These are phyloP conservation scores for Micrastur ruficollis DNA, from an alignment of 2,797 vertebrate genomes.

Conservation along the genomic window DNA sequence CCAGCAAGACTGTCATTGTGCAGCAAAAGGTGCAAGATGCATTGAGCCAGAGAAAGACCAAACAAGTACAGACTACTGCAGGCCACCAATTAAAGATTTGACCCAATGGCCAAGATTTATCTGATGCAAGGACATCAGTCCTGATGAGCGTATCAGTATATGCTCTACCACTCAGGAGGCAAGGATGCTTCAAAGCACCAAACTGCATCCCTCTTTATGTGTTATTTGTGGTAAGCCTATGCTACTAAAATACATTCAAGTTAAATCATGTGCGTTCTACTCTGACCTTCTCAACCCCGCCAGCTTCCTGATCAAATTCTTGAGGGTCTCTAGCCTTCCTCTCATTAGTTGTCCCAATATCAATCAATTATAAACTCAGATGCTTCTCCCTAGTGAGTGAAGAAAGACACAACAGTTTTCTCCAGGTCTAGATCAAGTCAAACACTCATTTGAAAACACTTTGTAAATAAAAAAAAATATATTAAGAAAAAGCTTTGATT, in stretches of 20 bases:
- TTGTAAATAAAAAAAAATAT: neutral
- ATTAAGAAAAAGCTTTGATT: neutral
- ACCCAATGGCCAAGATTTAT: neutral
- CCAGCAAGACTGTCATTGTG: neutral
- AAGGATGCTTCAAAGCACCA: neutral
- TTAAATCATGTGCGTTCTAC: neutral
- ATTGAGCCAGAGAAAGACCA: neutral
- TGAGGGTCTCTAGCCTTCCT: neutral
- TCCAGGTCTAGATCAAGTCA: neutral
- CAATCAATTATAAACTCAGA: neutral
- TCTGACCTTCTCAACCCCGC: neutral
- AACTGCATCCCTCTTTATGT: neutral
- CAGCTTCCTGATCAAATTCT: neutral
- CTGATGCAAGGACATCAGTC: neutral
- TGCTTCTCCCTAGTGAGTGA: neutral
- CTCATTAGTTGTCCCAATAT: neutral
- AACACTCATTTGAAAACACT: neutral
- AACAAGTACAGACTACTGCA: neutral
- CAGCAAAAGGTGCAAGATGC: neutral
- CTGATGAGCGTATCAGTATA: neutral
- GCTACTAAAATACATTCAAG: neutral
- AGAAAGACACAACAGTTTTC: neutral
- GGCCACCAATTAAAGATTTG: neutral
- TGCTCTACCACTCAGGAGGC: neutral
- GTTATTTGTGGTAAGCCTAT: neutral